Percentiles rank a stretch among this genome's conserved stretches.
Conservation (phyloP, 2,888 invertebrate genomes). For the Tromatobia lineatoria region DNA sequence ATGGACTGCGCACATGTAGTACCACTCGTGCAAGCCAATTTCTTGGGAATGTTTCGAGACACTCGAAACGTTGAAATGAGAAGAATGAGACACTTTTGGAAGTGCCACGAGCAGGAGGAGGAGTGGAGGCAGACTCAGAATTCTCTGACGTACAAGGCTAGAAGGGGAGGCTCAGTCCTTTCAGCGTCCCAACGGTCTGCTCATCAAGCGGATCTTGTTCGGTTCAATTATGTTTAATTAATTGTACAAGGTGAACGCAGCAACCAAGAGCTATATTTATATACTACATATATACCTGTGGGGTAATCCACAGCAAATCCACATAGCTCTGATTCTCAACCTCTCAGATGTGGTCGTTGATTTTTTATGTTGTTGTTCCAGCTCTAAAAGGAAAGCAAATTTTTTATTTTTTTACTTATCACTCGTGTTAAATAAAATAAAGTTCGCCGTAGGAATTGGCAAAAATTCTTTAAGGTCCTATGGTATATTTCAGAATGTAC, state of each 20-base stretch:
- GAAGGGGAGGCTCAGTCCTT: conserved; percentile 2
- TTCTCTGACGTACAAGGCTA: conserved; percentile 10
- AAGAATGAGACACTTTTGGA: background rate
- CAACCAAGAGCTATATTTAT: background rate
- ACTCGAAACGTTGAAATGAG: background rate
- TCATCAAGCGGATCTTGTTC: conserved; percentile 33
- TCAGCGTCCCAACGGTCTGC: background rate
- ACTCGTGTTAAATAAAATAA: too few species aligned
- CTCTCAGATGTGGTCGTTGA: too few species aligned
- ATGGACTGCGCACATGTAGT: background rate
- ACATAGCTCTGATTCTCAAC: too few species aligned
- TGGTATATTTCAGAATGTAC: too few species aligned
- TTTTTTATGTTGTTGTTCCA: too few species aligned
- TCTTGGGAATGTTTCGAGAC: background rate
- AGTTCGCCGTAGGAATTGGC: too few species aligned
- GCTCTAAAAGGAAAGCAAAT: too few species aligned
- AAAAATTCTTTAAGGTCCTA: too few species aligned
- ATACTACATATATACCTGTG: background rate
- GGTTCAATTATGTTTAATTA: conserved; percentile 62
- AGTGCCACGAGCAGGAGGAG: background rate
- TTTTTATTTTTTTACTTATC: too few species aligned
- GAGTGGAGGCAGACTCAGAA: background rate
- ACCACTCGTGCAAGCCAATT: background rate
- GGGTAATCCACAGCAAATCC: too few species aligned
- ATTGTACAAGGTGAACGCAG: conserved; percentile 44